Percentiles rank a stretch among this genome's conserved stretches.
Evolutionary conservation across 53 echinoderm and acorn worm species (phyloP).

Genomic region (Holothuria scabra): DNA sequence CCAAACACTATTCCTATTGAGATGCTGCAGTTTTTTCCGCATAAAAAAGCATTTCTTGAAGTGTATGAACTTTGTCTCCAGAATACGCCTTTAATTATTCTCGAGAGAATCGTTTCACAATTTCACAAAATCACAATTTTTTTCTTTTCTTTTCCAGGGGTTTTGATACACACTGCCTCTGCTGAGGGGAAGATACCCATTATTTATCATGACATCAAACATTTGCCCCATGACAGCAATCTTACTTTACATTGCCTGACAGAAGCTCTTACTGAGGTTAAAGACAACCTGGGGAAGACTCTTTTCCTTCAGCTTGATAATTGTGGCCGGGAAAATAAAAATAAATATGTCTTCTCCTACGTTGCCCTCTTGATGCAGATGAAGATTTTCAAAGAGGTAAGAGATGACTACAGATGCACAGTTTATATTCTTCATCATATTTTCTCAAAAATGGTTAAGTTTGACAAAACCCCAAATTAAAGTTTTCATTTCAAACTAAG

Average conservation of each 20-base stretch:
- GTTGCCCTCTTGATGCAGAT: neutral
- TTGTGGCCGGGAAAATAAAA: conserved; percentile 44
- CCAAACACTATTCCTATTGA: too few relatives aligned
- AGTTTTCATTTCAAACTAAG: too few relatives aligned
- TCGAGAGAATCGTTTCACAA: too few relatives aligned
- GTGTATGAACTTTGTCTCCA: too few relatives aligned
- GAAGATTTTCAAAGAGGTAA: conserved; percentile 37
- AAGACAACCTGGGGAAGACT: conserved; percentile 19
- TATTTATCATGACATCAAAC: conserved; percentile 17
- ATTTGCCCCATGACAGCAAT: conserved; percentile 35
- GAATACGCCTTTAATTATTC: too few relatives aligned
- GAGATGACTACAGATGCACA: neutral
- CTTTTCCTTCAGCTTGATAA: conserved; percentile 46
- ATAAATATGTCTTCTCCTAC: conserved; percentile 17
- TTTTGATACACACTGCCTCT: conserved; percentile 4
- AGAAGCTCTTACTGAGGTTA: neutral
- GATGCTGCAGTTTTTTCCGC: too few relatives aligned
- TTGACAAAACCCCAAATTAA: too few relatives aligned
- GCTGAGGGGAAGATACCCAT: conserved; percentile 26
- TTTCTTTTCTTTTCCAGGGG: conserved; percentile 1
- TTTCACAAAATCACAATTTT: too few relatives aligned
- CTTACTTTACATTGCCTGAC: conserved; percentile 28
- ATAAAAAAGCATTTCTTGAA: too few relatives aligned
- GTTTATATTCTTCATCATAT: too few relatives aligned
- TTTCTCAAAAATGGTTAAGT: too few relatives aligned